Conservation (phyloP, 2,888 invertebrate genomes). For the Tachystola acroxantha region DNA sequence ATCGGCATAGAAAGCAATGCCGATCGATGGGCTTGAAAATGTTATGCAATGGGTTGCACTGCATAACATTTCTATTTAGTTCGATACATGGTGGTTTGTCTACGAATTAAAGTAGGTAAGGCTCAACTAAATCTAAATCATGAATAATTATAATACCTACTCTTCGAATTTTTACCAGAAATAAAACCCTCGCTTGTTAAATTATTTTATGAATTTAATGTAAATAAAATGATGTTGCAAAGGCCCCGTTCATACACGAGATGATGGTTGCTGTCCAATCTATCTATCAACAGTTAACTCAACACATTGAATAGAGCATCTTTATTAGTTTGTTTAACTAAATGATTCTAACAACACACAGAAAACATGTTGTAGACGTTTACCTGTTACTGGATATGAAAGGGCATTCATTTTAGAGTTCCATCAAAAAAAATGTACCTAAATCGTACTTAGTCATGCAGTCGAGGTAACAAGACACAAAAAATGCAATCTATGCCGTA, state of each 20-base stretch:
- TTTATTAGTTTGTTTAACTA: background rate
- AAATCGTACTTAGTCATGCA: too few relatives aligned
- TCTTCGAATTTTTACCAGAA: background rate
- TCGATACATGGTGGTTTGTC: too few relatives aligned
- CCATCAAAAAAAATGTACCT: too few relatives aligned
- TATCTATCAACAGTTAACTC: background rate
- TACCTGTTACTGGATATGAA: background rate
- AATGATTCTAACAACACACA: background rate
- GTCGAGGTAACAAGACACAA: too few relatives aligned
- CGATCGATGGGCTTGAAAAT: too few relatives aligned
- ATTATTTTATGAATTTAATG: constrained; percentile 15
- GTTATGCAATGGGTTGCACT: too few relatives aligned
- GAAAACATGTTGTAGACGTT: background rate
- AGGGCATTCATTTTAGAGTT: too few relatives aligned
- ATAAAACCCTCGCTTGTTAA: constrained; percentile 11
- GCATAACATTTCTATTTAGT: too few relatives aligned
- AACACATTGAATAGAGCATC: background rate
- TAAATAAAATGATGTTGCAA: constrained; percentile 16
- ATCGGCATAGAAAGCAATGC: too few relatives aligned
- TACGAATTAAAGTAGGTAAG: background rate
- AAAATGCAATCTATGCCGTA: too few relatives aligned
- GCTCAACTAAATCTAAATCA: background rate
- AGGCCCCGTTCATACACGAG: background rate
- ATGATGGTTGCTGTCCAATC: background rate
- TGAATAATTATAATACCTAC: background rate